These are phyloP conservation scores for Apotomis turbidana DNA, from an alignment of 2,888 invertebrate genomes.

Conservation along the genomic window DNA sequence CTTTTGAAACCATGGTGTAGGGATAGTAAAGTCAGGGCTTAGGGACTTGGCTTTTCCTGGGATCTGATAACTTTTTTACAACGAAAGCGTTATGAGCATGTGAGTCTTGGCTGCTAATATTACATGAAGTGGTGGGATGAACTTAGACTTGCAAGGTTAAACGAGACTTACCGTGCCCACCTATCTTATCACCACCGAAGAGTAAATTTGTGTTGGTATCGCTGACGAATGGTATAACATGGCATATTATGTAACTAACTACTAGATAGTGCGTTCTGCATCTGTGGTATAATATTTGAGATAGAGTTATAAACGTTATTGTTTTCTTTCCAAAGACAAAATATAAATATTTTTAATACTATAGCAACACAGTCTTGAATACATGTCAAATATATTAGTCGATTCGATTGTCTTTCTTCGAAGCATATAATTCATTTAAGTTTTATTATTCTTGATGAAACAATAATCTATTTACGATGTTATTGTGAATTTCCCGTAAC, in stretches of 20 bases:
- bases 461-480: constrained; percentile 28
- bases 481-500: constrained; percentile 22
- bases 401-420: constrained; percentile 37
- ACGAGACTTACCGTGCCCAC: too few relatives aligned
- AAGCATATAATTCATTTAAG: constrained; percentile 9
- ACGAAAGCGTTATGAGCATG: too few relatives aligned
- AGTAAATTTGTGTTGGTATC: background rate
- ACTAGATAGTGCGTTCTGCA: background rate
- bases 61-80: too few relatives aligned
- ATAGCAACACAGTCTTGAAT: constrained; percentile 8
- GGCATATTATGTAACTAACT: background rate
- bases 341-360: background rate
- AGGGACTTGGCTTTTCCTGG: too few relatives aligned
- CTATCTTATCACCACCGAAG: too few relatives aligned
- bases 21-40: too few relatives aligned
- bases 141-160: too few relatives aligned
- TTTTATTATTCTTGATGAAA: constrained; percentile 35
- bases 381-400: constrained; percentile 39
- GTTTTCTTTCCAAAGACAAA: background rate
- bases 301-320: background rate
- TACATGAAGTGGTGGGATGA: too few relatives aligned
- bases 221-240: background rate
- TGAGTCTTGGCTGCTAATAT: too few relatives aligned
- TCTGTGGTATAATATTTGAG: constrained; percentile 8
- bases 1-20: too few relatives aligned